Base-by-base conservation (phyloP, 2,797 vertebrate genomes). In the Yasuhikotakia modesta region DNA sequence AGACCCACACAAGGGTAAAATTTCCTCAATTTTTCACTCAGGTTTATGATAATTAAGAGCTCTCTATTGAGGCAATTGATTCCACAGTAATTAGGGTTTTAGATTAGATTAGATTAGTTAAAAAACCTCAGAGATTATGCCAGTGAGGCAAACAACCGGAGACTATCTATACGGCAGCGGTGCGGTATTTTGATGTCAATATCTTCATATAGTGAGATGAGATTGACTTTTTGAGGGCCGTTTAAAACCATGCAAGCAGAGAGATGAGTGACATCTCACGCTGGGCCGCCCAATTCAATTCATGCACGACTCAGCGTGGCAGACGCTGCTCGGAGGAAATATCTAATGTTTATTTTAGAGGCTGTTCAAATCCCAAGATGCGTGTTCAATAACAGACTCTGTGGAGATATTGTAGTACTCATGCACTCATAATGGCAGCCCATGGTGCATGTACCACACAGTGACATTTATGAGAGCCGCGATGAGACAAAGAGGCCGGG, bases 271-370 rank as follows among this genome's bases (percentile, higher is more conserved):
- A 89, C 87, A 77, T 81, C 86, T 86, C 90, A 83, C 22, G 85
- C 90, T 90, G 90, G 67, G 91, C 82, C 77, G 63, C 84, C 78
- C 85, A 88, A 88, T 90, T 83, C 84, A 84, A 88, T 88, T 87
- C 22, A 84, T 80, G 64, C 86, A 87, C 88, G 35, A 71, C 89
- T 76, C 89, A 84, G 88, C 86, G 52, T 90, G 90, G 84, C 71
- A 86, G 86, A 87, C 86, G 80, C 86, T 78, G 81, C 87, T 88
- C 83, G 24, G 79, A 89, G 89, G 85, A 90, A 89, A 88, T 88
- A 86, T 87, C 87, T 78, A 21, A 86, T 85, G 84, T 89, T 91
- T 89, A 87, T 89, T 89, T 90, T 89, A 80, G 86, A 86, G 85
- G 86, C 79, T 83, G 85, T 79, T 71, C 70, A 81, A 83, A 83